Evolutionary conservation across 2,797 vertebrate genomes (phyloP).

Genomic region (Neomorphus geoffroyi): DNA sequence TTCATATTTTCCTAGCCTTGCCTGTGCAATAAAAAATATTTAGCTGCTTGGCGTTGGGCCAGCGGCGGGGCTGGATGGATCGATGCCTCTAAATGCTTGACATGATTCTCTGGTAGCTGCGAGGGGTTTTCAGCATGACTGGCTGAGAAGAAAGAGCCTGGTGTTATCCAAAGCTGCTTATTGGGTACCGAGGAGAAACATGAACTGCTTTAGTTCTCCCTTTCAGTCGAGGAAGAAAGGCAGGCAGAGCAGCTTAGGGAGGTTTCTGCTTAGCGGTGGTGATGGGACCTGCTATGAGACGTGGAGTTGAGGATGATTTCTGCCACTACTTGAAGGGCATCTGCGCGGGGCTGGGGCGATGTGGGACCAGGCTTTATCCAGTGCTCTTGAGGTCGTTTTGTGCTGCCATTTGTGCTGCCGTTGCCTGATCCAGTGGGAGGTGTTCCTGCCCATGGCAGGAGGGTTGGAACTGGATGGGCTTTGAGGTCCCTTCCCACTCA

Average conservation of each 20-base stretch:
- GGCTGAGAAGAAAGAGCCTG: slow-evolving; percentile 85
- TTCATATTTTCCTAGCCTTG: slow-evolving; percentile 75
- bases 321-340: slow-evolving; percentile 30
- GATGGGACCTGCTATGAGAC: not conserved
- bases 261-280: slow-evolving; percentile 36
- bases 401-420: slow-evolving; percentile 18
- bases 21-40: slow-evolving; percentile 76
- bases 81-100: slow-evolving; percentile 77
- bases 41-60: slow-evolving; percentile 76
- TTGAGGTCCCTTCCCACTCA: too few species aligned
- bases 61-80: slow-evolving; percentile 73
- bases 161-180: slow-evolving; percentile 75
- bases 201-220: slow-evolving; percentile 45
- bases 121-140: slow-evolving; percentile 82
- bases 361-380: not conserved
- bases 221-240: slow-evolving; percentile 28
- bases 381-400: not conserved
- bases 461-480: too few species aligned
- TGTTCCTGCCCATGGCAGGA: too few species aligned
- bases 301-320: slow-evolving; percentile 1
- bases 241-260: slow-evolving; percentile 15
- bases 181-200: slow-evolving; percentile 63
- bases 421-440: too few species aligned
- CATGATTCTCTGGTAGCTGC: slow-evolving; percentile 72
- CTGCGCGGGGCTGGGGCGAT: not conserved